phyloP scores from a whole-genome alignment of 2,113 vertebrate species.

The Hystrix brachyura region DNA sequence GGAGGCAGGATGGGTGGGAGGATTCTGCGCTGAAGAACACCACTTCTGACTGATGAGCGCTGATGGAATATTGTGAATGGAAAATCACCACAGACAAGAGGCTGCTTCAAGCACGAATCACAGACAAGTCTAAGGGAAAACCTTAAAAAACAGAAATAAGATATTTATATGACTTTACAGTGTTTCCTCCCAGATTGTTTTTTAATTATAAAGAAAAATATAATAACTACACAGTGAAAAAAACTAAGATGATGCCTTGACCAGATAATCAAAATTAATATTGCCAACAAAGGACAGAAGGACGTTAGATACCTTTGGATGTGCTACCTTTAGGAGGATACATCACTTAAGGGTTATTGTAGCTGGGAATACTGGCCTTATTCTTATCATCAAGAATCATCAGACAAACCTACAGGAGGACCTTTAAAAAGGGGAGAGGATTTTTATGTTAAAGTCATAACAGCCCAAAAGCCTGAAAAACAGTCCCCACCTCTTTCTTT shows the following conservation, averaged over 20 bases:
- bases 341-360: neutral
- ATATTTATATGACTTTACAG: neutral
- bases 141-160: conserved; percentile 1
- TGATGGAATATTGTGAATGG: neutral
- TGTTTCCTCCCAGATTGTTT: neutral
- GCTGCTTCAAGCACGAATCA: neutral
- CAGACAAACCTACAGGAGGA: conserved; percentile 1
- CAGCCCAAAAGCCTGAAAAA: neutral
- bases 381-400: neutral
- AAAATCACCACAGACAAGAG: neutral
- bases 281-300: neutral
- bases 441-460: neutral
- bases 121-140: neutral
- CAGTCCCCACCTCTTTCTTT: neutral
- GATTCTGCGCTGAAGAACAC: neutral
- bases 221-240: neutral
- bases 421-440: neutral
- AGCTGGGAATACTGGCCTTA: neutral
- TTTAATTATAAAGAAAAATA: conserved; percentile 11
- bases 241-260: neutral
- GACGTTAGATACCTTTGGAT: neutral
- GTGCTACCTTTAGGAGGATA: neutral
- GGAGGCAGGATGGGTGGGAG: neutral
- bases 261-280: conserved; percentile 23
- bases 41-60: neutral